Base-by-base conservation (phyloP, 2,113 vertebrate genomes). In the Xyrauchen texanus region DNA sequence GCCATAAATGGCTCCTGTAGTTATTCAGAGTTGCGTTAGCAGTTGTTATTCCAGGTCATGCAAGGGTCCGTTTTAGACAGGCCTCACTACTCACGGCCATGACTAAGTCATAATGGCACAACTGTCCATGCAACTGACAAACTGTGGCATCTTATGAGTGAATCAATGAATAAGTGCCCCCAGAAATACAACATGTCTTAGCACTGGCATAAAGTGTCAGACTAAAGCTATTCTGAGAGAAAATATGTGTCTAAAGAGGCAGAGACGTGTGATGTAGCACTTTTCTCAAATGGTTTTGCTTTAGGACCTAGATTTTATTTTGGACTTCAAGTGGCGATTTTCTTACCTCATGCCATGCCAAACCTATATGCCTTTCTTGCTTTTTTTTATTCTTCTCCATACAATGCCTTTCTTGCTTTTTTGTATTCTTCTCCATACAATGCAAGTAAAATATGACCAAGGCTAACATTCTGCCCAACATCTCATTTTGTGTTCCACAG, bases 21-120 rank as follows among this genome's bases (percentile, higher is more conserved):
- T 5, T 77, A 63, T 68, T 80, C 77, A 63, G 68, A 4, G 73
- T 34, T 34, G 21, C 21, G 21, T 34, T 34, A 34, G 21, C 21
- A 51, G 60, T 49, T 68, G 73, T 46, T 82, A 75, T 77, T 83
- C 53, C 68, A 68, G 76, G 72, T 65, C 58, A 55, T 49, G 45
- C 13, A 5, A 45, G 68, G 83, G 73, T 77, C 73, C 77, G 68
- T 60, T 68, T 79, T 73, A 78, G 51, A 47, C 49, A 68, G 83
- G 58, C 67, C 47, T 52, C 7, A 60, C 16, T 73, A 80, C 49
- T 70, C 57, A 62, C 70, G 58, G 68, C 66, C 79, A 78, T 69
- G 68, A 62, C 62, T 72, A 16, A 75, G 76, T 68, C 51, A 69
- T 4, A 57, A 45, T 13, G 34, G 34, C 46, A 55, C 51, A 77